Base-by-base conservation (phyloP, 2,888 invertebrate species). In the Cantharis rustica region DNA sequence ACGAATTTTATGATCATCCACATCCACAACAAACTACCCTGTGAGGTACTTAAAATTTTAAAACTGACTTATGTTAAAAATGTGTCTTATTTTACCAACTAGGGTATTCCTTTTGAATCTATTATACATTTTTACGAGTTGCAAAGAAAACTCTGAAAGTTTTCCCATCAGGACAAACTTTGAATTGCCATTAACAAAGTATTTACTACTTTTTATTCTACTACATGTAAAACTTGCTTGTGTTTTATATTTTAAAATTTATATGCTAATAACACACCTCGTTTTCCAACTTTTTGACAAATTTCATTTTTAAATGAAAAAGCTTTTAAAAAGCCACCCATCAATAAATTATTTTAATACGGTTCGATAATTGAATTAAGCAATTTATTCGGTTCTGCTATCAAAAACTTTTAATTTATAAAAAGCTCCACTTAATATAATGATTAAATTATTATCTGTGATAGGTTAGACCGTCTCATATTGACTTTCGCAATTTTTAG, bases 121-220 rank as follows among this genome's bases (percentile, higher is more conserved):
- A 69, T 75, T 68, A 66, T 72, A 61, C 75, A 75, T 71, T 77
- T 77, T 76, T 74, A 77, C 77, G 71, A 71, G 73, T 73, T 74
- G 47, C 63, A 71, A 69, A 71, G 71, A 66, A 74, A 77, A 77
- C 63, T 77, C 73, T 61, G 71, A 74, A 77, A 77, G 71, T 77
- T 77, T 77, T 71, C 73, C 77, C 72, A 77, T 77, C 77, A 71
- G 64, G 73, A 63, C 31, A 69, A 75, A 73, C 76, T 76, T 71
- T 73, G 72, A 72, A 77, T 74, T 71, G 16, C 77, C 69, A 73
- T 77, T 71, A 77, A 77, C 77, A 23, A 71, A 73, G 71, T 71
- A 73, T 77, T 76, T 71, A 70, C 71, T 71, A 72, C 64, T 71
- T 69, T 73, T 27, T 72, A 62, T 71, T 68, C 63, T 69, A 73